A percentile compares a stretch with the other conserved stretches of the same genome.
phyloP scores from a whole-genome alignment of 2,888 invertebrate genomes.

The Hololepta plana region DNA sequence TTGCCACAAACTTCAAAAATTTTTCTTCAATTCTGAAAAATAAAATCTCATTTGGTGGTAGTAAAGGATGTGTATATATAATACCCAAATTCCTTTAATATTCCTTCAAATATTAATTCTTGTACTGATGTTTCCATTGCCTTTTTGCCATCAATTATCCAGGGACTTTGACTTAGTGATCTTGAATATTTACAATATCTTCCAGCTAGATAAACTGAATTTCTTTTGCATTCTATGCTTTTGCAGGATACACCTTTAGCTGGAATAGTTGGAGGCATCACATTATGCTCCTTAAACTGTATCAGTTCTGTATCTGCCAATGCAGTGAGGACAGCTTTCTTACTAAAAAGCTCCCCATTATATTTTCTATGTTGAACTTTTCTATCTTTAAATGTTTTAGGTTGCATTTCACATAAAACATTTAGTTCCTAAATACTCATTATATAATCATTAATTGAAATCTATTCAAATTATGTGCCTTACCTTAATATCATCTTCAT shows the following conservation, averaged over 20 bases:
- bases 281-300: conserved; percentile 32
- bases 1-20: conserved; percentile 57
- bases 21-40: conserved; percentile 12
- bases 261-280: conserved; percentile 34
- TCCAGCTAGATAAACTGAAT: conserved; percentile 46
- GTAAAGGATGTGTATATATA: neutral
- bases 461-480: conserved; percentile 20
- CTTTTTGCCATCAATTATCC: conserved; percentile 67
- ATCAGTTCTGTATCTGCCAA: conserved; percentile 29
- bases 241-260: conserved; percentile 26
- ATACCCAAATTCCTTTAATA: conserved; percentile 42
- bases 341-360: conserved; percentile 38
- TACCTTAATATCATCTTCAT: conserved; percentile 32
- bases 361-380: conserved; percentile 25
- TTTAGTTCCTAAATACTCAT: conserved; percentile 27
- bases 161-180: conserved; percentile 81
- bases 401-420: conserved; percentile 27
- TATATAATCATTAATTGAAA: neutral
- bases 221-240: conserved; percentile 34
- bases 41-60: neutral
- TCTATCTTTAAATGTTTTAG: conserved; percentile 26
- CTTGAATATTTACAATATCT: conserved; percentile 76
- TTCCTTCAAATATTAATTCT: conserved; percentile 59
- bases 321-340: conserved; percentile 41
- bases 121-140: conserved; percentile 78